Percentiles rank a stretch among this genome's conserved stretches.
phyloP scores from a whole-genome alignment of 2,888 invertebrate genomes.

The Glomeris marginata region DNA sequence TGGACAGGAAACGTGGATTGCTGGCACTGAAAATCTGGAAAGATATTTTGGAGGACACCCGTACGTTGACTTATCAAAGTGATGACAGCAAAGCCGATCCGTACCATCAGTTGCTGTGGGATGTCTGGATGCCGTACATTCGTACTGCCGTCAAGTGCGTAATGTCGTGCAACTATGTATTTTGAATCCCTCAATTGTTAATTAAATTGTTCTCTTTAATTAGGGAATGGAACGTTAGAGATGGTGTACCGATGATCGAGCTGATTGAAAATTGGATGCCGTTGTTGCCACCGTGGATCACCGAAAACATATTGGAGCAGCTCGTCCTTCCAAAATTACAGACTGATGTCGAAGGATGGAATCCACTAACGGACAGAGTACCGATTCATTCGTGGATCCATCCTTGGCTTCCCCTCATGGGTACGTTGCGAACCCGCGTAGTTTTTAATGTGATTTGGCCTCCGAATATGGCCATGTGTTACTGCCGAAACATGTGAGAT shows the following conservation, averaged over 20 bases:
- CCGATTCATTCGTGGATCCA: slow-evolving; percentile 96
- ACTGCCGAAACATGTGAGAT: neutral
- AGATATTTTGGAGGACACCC: slow-evolving; percentile 27
- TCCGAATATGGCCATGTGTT: neutral
- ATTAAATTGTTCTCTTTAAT: neutral
- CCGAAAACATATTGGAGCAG: slow-evolving; percentile 66
- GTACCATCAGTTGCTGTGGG: slow-evolving; percentile 74
- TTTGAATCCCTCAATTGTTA: no score
- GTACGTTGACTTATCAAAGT: slow-evolving; percentile 23
- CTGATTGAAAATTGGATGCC: slow-evolving; percentile 68
- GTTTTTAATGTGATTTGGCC: neutral
- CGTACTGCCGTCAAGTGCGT: slow-evolving; percentile 55
- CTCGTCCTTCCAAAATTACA: slow-evolving; percentile 50
- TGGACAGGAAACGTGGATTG: slow-evolving; percentile 30
- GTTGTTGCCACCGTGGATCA: slow-evolving; percentile 65
- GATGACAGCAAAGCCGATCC: slow-evolving; percentile 43
- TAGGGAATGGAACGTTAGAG: slow-evolving; percentile 66
- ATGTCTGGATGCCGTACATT: slow-evolving; percentile 74
- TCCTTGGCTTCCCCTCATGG: slow-evolving; percentile 83
- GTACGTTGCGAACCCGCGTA: slow-evolving; percentile 29
- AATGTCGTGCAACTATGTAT: no score
- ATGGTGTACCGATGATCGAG: slow-evolving; percentile 58
- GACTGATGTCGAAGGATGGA: slow-evolving; percentile 74
- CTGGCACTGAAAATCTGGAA: slow-evolving; percentile 32
- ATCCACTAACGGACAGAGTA: slow-evolving; percentile 84